Base-by-base conservation (phyloP, 1,140 invertebrate genomes). In the Zaprionus ghesquierei region DNA sequence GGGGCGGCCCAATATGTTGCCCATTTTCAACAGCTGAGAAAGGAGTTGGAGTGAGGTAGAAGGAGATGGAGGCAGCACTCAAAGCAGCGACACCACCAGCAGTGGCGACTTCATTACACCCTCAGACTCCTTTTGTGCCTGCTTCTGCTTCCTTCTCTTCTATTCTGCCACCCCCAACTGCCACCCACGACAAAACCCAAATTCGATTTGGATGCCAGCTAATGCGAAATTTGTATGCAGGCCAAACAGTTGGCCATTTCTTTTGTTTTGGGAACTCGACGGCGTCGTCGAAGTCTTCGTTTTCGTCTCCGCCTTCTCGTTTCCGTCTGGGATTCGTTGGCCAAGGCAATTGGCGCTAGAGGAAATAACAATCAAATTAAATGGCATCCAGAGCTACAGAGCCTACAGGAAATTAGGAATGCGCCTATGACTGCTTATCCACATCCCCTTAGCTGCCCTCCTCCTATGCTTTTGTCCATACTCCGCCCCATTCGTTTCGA, bases 151-250 rank as follows among this genome's bases (percentile, higher is more conserved):
- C n/a, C 4, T 5, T 13, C 38, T 18, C 2, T 20, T 2, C 18
- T 33, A 6, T 5, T 9, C 38, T 20, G 6, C 6, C 41, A 12
- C 9, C 41, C 12, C 9, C 41, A 22, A 3, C 18, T 10, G 0
- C 41, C 3, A 10, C 9, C 41, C 46, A 31, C 13, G 13, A 27
- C 12, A 50, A 61, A 60, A 69, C 38, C 50, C 50, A 63, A 68
- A 75, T 77, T 69, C 70, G 70, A 70, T 75, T 69, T 81, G 54
- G 74, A 65, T 81, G 63, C 54, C 59, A 53, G 81, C 73, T 85
- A 85, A 85, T 85, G 81, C 71, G 73, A 85, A 86, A 85, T 85
- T 85, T 85, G 81, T 85, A 85, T 85, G 81, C 81, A 86, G 74
- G 53, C 77, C 81, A 75, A 86, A 77, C 81, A 66, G 35, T 69